Percentiles rank a stretch among this genome's conserved stretches.
Conservation (phyloP, 2,113 vertebrate species). For the Anoura caudifer region DNA sequence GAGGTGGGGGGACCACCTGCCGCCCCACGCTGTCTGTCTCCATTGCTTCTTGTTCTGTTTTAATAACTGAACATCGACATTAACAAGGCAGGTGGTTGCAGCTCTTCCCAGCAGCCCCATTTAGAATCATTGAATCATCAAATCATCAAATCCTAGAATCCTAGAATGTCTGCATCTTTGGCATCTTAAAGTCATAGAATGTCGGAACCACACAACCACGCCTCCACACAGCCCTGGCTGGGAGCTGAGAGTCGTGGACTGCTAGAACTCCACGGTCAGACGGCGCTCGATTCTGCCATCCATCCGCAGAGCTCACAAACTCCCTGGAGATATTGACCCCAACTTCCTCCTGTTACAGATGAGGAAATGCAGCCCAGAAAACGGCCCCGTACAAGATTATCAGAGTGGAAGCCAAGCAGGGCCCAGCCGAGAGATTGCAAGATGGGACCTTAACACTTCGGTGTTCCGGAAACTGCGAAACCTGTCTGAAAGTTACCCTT, state of each 20-base stretch:
- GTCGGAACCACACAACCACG: slow-evolving; percentile 9
- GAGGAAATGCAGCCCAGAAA: slow-evolving; percentile 13
- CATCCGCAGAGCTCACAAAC: neutral
- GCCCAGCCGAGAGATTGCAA: neutral
- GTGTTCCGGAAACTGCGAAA: neutral
- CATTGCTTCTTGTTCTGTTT: slow-evolving; percentile 65
- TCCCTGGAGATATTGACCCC: neutral
- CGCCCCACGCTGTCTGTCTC: slow-evolving; percentile 44
- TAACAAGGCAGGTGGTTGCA: slow-evolving; percentile 70
- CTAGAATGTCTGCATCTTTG: slow-evolving; percentile 53
- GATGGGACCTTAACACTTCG: neutral
- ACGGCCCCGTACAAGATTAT: neutral
- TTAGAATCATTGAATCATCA: slow-evolving; percentile 77
- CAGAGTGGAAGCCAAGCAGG: neutral
- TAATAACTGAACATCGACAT: slow-evolving; percentile 70
- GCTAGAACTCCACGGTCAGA: neutral
- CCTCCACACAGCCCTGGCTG: neutral
- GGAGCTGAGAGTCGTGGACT: neutral
- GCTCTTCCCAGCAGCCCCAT: slow-evolving; percentile 72
- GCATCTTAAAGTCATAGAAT: slow-evolving; percentile 66
- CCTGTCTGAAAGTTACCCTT: neutral
- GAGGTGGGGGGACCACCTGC: neutral
- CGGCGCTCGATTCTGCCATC: neutral
- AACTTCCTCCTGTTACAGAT: neutral
- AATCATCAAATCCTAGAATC: slow-evolving; percentile 64